Evolutionary conservation across 2,888 invertebrate genomes (phyloP), one percentile per base, ranked within the genome.

Genomic region (Chrysina gloriosa): DNA sequence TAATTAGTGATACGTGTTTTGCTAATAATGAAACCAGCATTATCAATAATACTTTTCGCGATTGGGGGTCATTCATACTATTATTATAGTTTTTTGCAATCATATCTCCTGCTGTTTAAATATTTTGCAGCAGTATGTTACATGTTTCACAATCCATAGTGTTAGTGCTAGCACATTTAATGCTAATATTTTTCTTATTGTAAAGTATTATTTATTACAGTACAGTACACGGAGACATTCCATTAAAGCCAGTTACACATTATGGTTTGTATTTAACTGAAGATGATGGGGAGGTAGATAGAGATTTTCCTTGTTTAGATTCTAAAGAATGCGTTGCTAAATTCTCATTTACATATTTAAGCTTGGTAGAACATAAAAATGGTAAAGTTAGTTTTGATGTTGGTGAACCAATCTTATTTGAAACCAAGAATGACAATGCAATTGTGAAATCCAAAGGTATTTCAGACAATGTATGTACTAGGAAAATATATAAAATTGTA

Each of bases 231-330:
- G 89, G 89, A 3, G 89, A 90, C 69, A 84, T 89, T 75, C 81
- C 84, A 16, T 84, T 91, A 52, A 88, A 89, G 75, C 87, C 89
- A 34, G 87, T 90, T 14, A 85, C 87, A 64, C 88, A 90, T 77
- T 97, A 96, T 81, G 94, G 95, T 45, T 87, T 98, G 65, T 95
- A 94, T 80, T 95, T 98, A 81, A 96, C 95, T 23, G 98, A 98
- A 84, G 97, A 98, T 78, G 96, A 97, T 80, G 98, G 97, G 1
- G 97, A 97, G 84, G 93, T 96, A 1, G 96, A 96, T 82, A 89
- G 89, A 84, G 97, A 96, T 76, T 97, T 98, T 80, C 97, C 97
- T 0, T 92, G 93, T 74, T 85, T 98, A 7, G 96, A 97, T 80
- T 88, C 92, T 9, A 89, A 89, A 69, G 97, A 98, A 83, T 91